Base-by-base conservation (phyloP, 2,113 vertebrate species). In the Siniperca knerii region DNA sequence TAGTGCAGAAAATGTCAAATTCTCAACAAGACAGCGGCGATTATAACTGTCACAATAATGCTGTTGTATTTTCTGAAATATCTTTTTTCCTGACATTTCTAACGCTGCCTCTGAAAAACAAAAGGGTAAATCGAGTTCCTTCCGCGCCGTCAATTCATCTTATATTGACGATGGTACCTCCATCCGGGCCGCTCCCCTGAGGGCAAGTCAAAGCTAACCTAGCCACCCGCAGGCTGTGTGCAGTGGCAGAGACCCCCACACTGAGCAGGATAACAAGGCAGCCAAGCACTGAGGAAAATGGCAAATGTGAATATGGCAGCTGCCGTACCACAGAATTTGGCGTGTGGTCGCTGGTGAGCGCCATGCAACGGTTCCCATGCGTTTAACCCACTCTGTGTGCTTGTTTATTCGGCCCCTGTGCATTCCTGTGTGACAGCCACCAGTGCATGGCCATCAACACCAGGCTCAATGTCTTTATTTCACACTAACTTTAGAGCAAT, bases 341-440 rank as follows among this genome's bases (percentile, higher is more conserved):
- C 25, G 11, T 83, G 77, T 8, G 85, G 83, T 84, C 11, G 77
- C 57, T 55, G 80, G 55, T 68, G 58, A 86, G 46, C 57, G 1
- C 76, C 8, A 29, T 60, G 70, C 73, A 66, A 70, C 74, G 33
- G 68, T 85, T 87, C 80, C 84, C 85, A 82, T 74, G 89, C 54
- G 61, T 81, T 84, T 61, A 70, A 76, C 80, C 77, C 33, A 52
- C 74, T 58, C 11, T 61, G 69, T 42, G 54, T 67, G 70, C 68
- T 85, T 68, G 77, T 87, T 90, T 89, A 79, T 84, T 71, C 69
- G 84, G 75, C 61, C n/a, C 74, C 1, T 21, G 25, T 44, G 40
- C 83, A 88, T 92, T 90, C 87, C 69, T 88, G 78, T 65, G 85
- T 81, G 82, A 82, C 66, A 87, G 79, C 73, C 77, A 72, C 75